Conservation (phyloP, 1,140 invertebrate genomes). For the Adelges cooleyi region DNA sequence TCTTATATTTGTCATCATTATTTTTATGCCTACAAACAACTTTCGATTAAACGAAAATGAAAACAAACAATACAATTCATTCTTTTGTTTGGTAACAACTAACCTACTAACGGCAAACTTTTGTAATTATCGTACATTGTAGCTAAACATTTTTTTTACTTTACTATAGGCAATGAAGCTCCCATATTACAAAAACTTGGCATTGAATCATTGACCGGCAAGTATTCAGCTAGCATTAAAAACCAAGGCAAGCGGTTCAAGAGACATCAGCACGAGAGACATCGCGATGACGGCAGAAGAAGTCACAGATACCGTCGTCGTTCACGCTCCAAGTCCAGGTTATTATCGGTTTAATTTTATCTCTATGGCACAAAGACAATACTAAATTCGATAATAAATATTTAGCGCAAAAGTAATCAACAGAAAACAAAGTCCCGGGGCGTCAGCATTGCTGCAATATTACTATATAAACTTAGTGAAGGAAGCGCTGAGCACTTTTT, state of each 20-base stretch:
- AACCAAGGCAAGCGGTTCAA: constrained; percentile 4
- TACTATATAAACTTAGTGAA: constrained; percentile 22
- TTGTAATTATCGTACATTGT: too few species aligned
- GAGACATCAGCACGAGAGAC: not conserved
- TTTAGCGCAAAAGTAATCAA: constrained; percentile 25
- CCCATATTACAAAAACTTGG: constrained; percentile 24
- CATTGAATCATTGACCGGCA: constrained; percentile 10
- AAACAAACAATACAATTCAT: too few species aligned
- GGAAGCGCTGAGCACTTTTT: constrained; percentile 26
- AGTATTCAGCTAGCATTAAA: constrained; percentile 18
- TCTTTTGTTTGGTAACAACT: too few species aligned
- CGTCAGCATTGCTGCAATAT: constrained; percentile 23
- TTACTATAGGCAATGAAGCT: constrained; percentile 19
- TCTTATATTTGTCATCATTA: too few species aligned
- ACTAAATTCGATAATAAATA: constrained; percentile 25
- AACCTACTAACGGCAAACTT: too few species aligned
- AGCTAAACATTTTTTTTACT: too few species aligned
- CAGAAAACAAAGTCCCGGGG: constrained; percentile 25
- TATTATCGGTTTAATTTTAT: constrained; percentile 15
- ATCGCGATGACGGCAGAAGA: constrained; percentile 10
- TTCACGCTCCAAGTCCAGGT: constrained; percentile 19
- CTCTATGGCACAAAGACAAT: not conserved
- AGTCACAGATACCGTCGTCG: not conserved
- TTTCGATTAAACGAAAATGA: too few species aligned
- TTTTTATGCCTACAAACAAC: too few species aligned